Evolutionary conservation across 2,888 invertebrate species (phyloP).

Genomic region (Merodon equestris): DNA sequence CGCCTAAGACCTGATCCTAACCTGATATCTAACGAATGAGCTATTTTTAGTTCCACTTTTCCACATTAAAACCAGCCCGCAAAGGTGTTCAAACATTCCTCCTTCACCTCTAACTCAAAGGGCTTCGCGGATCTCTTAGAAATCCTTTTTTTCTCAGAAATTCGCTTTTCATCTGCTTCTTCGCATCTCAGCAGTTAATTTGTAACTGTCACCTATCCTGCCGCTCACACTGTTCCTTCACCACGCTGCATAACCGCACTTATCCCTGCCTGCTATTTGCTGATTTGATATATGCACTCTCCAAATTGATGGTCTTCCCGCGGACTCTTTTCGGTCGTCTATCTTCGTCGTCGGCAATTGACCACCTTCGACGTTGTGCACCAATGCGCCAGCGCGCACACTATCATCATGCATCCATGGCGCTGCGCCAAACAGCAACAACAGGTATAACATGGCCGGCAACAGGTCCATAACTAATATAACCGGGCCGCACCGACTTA

Average conservation of each 20-base stretch:
- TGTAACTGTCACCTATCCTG: too few species aligned
- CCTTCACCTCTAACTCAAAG: too few species aligned
- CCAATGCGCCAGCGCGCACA: slow-evolving; percentile 41
- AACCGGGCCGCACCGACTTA: slow-evolving; percentile 44
- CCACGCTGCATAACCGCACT: slow-evolving; percentile 11
- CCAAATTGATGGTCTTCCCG: slow-evolving; percentile 60
- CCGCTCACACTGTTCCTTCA: slow-evolving; percentile 16
- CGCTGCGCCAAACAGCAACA: slow-evolving; percentile 33
- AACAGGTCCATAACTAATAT: slow-evolving; percentile 68
- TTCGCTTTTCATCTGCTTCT: too few species aligned
- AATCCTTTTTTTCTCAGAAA: too few species aligned
- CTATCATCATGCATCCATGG: slow-evolving; percentile 23
- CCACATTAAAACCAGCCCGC: too few species aligned
- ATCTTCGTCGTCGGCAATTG: slow-evolving; percentile 56
- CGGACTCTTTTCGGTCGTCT: slow-evolving; percentile 63
- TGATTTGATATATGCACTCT: slow-evolving; percentile 68
- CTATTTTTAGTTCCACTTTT: too few species aligned
- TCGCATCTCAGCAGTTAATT: too few species aligned
- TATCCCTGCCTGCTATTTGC: slow-evolving; percentile 51
- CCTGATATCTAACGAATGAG: too few species aligned
- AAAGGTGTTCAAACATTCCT: too few species aligned
- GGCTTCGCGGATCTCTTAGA: too few species aligned
- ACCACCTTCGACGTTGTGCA: slow-evolving; percentile 59
- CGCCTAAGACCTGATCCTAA: too few species aligned
- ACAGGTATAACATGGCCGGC: slow-evolving; percentile 59